Evolutionary conservation across 2,888 invertebrate species (phyloP), one percentile per base, ranked within the genome.

Genomic region (Itoplectis maculator): DNA sequence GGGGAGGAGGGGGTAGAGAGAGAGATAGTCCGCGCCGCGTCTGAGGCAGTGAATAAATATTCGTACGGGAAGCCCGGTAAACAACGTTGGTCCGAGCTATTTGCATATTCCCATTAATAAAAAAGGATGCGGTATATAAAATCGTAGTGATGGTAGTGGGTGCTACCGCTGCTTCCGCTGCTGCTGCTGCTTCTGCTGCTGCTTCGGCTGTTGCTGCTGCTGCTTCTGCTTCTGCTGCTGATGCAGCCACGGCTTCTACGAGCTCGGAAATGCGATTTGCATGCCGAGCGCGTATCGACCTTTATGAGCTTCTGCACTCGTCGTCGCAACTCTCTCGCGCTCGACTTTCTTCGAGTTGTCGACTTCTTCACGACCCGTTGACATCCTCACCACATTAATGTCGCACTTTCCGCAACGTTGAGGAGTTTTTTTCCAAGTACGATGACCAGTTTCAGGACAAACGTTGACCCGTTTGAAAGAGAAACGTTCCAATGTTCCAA

Each of bases 21-120:
- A 23, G n/a, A 13, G 9, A 37, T 15, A 63, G 66, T 23, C 23
- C 15, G 51, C 15, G 51, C 7, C 35, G 40, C 42, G 63, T 80
- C 45, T 75, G 74, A 75, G 63, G 54, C 68, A 63, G 79, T 75
- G 69, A 69, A 74, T 75, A 75, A 80, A 80, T 69, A 75, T 74
- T 74, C 79, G 51, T 54, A 75, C 63, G 68, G 68, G 54, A 56
- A 63, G 74, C 79, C 56, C 85, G 80, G 87, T 89, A 88, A 88
- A 88, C 88, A 88, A 86, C 83, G 80, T 69, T 80, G 79, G 61
- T 72, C 68, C 70, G 73, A 74, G 63, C 20, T 75, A 88, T 89
- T 89, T 88, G 84, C 89, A 89, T 88, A 87, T 89, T 89, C 85
- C 87, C 86, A 88, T 88, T 88, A 88, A 88, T 88, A 88, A 86